Conservation (phyloP, 35 echinoderm and acorn worm genomes). For the Apostichopus japonicus region DNA sequence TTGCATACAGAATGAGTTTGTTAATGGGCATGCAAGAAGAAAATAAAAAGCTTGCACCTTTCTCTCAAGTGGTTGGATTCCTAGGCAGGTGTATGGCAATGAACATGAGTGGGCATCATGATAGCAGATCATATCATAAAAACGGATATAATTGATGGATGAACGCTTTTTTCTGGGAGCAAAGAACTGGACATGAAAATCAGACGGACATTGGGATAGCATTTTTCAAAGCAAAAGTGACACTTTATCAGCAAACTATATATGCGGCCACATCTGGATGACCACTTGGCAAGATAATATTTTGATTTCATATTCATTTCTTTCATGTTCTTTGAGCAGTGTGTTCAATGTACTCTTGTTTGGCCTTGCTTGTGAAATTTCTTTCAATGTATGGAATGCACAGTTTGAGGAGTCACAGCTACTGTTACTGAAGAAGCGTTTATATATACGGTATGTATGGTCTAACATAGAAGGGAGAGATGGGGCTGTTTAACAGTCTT, state of each 20-base stretch:
- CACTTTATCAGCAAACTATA: too few relatives aligned
- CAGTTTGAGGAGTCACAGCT: too few relatives aligned
- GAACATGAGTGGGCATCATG: conserved; percentile 53
- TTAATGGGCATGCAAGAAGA: conserved; percentile 54
- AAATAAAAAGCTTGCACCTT: conserved; percentile 57
- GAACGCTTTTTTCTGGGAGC: background rate
- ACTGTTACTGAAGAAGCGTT: too few relatives aligned
- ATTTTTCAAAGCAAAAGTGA: background rate
- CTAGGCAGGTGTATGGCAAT: conserved; percentile 41
- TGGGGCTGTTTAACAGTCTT: too few relatives aligned
- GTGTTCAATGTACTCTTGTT: too few relatives aligned
- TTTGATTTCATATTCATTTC: background rate
- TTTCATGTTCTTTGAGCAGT: too few relatives aligned
- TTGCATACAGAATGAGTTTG: conserved; percentile 64
- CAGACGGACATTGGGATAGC: background rate
- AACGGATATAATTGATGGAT: conserved; percentile 30
- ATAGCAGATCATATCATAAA: conserved; percentile 46
- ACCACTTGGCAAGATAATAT: background rate
- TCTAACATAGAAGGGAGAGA: too few relatives aligned
- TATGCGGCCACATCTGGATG: background rate
- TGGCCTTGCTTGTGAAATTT: too few relatives aligned
- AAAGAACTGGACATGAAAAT: background rate
- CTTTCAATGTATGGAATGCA: too few relatives aligned
- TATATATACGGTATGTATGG: too few relatives aligned
- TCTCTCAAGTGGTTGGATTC: conserved; percentile 46